Conservation (phyloP, 2,888 invertebrate genomes). For the Geotrupes spiniger region DNA sequence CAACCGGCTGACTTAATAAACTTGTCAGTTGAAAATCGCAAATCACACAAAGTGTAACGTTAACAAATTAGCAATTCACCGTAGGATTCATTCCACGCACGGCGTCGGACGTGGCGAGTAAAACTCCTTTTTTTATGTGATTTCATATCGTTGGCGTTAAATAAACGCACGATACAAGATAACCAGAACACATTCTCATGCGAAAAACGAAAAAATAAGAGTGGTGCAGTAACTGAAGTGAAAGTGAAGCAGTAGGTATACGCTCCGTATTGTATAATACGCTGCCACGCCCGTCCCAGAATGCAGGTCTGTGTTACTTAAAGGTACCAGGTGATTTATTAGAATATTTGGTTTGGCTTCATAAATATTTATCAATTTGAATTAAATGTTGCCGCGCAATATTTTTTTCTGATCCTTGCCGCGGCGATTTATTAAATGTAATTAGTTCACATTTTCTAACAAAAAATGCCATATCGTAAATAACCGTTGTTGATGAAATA, state of each 20-base stretch:
- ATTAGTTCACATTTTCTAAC: slow-evolving; percentile 3
- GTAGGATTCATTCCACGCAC: no score
- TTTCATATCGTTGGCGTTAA: slow-evolving; percentile 2
- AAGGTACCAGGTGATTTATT: slow-evolving; percentile 5
- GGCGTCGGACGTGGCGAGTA: no score
- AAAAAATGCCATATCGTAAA: background rate
- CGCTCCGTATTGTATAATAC: slow-evolving; percentile 15
- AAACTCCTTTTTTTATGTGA: no score
- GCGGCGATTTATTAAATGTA: background rate
- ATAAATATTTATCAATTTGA: slow-evolving; percentile 3
- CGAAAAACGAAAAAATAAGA: background rate
- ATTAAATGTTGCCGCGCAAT: background rate
- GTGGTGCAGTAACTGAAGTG: slow-evolving; percentile 1
- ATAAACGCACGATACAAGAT: slow-evolving; percentile 3
- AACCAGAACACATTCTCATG: background rate
- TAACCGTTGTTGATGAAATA: no score
- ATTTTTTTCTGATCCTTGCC: background rate
- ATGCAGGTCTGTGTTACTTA: slow-evolving; percentile 1
- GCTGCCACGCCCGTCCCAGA: slow-evolving; percentile 12
- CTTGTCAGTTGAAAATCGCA: background rate
- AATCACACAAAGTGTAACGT: no score
- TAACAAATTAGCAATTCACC: no score
- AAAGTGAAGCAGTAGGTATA: slow-evolving; percentile 16
- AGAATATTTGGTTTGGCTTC: background rate
- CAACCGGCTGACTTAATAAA: background rate